Percentiles rank a stretch among this genome's conserved stretches.
phyloP scores from a whole-genome alignment of 2,888 invertebrate genomes.

The Eurytoma adleriae region DNA sequence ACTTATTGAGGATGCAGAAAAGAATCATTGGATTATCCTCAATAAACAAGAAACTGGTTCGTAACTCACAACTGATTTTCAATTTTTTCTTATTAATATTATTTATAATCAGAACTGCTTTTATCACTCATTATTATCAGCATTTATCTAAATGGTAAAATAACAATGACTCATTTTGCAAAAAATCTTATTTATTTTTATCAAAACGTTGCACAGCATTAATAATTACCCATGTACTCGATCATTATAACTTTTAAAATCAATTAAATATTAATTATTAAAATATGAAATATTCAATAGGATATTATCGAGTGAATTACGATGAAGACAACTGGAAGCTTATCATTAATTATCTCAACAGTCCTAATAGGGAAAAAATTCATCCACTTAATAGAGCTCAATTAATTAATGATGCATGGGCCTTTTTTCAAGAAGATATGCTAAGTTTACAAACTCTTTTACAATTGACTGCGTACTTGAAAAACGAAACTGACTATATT shows the following conservation, averaged over 20 bases:
- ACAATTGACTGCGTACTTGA: constrained; percentile 86
- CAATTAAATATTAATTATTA: not conserved
- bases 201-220: too few relatives aligned
- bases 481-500: constrained; percentile 86
- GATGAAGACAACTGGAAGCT: constrained; percentile 86
- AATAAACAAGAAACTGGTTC: constrained; percentile 82
- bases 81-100: not conserved
- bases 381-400: constrained; percentile 87
- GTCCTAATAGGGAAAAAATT: constrained; percentile 77
- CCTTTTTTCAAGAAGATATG: constrained; percentile 84
- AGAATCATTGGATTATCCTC: constrained; percentile 79
- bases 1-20: constrained; percentile 61
- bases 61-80: not conserved
- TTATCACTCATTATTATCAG: too few relatives aligned
- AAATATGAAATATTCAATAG: constrained; percentile 64
- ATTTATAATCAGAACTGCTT: too few relatives aligned
- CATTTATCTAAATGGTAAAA: too few relatives aligned
- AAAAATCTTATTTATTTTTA: too few relatives aligned
- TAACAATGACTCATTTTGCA: too few relatives aligned
- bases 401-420: constrained; percentile 87
- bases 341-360: constrained; percentile 80
- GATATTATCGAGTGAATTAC: constrained; percentile 87
- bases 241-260: not conserved
- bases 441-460: constrained; percentile 85
- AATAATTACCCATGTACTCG: not conserved